Base-by-base conservation (phyloP, 2,888 invertebrate species). In the Cheilosia variabilis region DNA sequence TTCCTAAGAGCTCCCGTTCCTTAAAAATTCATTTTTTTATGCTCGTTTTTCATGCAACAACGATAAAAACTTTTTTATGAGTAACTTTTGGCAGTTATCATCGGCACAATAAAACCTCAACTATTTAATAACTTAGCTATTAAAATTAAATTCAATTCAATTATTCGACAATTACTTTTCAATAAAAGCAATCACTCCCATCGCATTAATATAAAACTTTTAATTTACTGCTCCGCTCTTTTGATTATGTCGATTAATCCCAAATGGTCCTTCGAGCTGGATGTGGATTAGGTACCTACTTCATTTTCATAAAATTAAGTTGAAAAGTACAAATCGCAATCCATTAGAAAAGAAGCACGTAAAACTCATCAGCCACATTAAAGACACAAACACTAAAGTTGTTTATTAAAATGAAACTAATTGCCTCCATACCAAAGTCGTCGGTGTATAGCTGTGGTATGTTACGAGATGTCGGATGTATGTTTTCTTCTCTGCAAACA, bases 321-420 rank as follows among this genome's bases (percentile, higher is more conserved):
- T 17, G 62, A 7, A 31, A 47, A 62, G 3, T 45, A 13, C 13
- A n/a, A 34, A n/a, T 50, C 1, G 6, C 13, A 50, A 50, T 34
- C 22, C n/a, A 19, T 19, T 6, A 37, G 17, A 27, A 45, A 9
- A 45, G 19, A 45, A 43, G n/a, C 53, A 60, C 15, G 31, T 43
- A 37, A 22, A 31, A 37, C 34, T n/a, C 6, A 34, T 31, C 22
- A 43, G 15, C 24, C 9, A 41, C 15, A 17, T 73, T 31, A 37
- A 55, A 55, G 45, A 34, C 31, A 72, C 47, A 72, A 68, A 50
- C 60, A 55, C 58, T 37, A 66, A 34, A 77, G 55, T 60, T 76
- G 77, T 78, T 78, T 83, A 78, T 83, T 83, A 79, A 78, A 75
- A 83, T 83, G 68, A 69, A 63, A 63, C 83, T 73, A 78, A 83